Evolutionary conservation across 2,888 invertebrate genomes (phyloP).

Genomic region (Campaea margaritaria): DNA sequence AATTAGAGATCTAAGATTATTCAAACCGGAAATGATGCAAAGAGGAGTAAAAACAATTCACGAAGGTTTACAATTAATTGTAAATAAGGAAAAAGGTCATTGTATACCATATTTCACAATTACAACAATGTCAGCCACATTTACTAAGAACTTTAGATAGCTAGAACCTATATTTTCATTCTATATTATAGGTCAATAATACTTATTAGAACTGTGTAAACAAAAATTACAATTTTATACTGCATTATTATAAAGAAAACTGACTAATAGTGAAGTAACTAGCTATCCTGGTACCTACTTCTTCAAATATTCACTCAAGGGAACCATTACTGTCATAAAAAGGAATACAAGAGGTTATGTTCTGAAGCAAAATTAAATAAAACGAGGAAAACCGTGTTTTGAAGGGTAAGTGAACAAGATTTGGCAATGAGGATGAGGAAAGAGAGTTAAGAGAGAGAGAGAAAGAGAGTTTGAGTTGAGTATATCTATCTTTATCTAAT

Average conservation of each 20-base stretch:
- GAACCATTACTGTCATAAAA: background rate
- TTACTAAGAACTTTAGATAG: too few relatives aligned
- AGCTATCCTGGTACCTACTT: background rate
- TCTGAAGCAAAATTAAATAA: background rate
- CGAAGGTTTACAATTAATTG: conserved; percentile 1
- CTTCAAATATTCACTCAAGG: background rate
- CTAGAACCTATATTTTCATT: too few relatives aligned
- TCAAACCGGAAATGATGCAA: background rate
- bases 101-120: conserved; percentile 8
- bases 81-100: conserved; percentile 20
- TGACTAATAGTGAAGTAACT: too few relatives aligned
- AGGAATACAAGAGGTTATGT: conserved; percentile 1
- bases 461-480: too few relatives aligned
- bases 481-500: too few relatives aligned
- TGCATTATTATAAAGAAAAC: too few relatives aligned
- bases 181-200: too few relatives aligned
- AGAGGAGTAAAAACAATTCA: background rate
- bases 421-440: conserved; percentile 7
- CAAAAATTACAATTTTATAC: too few relatives aligned
- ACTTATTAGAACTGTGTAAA: too few relatives aligned
- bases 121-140: conserved; percentile 6
- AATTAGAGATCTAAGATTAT: background rate
- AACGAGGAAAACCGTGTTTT: background rate
- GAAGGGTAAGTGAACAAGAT: background rate
- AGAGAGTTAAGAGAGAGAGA: too few relatives aligned